Percentiles rank a stretch among this genome's conserved stretches.
Conservation (phyloP, 2,888 invertebrate genomes). For the Ellobium chinense region DNA sequence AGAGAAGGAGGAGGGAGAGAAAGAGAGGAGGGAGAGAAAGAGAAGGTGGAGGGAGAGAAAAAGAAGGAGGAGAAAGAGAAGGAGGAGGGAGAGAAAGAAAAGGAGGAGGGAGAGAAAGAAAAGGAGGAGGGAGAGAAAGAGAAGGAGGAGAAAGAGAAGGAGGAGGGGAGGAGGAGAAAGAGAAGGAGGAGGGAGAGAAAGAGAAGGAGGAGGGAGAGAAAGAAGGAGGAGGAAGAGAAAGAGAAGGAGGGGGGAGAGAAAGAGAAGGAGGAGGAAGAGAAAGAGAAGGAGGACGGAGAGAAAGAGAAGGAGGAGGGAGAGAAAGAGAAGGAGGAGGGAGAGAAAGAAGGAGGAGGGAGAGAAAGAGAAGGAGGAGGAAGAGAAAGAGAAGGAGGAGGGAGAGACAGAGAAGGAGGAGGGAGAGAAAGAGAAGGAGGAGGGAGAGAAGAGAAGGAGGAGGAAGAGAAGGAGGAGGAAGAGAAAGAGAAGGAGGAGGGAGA, state of each 20-base stretch:
- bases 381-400: neutral
- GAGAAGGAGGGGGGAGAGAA: neutral
- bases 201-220: neutral
- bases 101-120: neutral
- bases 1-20: neutral
- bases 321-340: neutral
- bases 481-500: neutral
- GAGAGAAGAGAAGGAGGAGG: neutral
- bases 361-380: neutral
- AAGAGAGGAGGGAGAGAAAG: neutral
- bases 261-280: neutral
- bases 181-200: neutral
- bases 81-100: neutral
- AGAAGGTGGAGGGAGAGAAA: neutral
- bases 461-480: neutral
- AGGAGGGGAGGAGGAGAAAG: neutral
- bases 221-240: slow-evolving; percentile 9
- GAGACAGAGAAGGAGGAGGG: neutral
- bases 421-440: neutral
- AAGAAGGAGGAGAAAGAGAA: neutral
- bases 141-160: neutral
- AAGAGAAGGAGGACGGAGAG: neutral
- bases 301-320: neutral
- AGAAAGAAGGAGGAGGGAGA: neutral
- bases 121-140: neutral